Percentiles rank a stretch among this genome's conserved stretches.
phyloP scores from a whole-genome alignment of 2,113 vertebrate genomes.

The Hyaena hyaena region DNA sequence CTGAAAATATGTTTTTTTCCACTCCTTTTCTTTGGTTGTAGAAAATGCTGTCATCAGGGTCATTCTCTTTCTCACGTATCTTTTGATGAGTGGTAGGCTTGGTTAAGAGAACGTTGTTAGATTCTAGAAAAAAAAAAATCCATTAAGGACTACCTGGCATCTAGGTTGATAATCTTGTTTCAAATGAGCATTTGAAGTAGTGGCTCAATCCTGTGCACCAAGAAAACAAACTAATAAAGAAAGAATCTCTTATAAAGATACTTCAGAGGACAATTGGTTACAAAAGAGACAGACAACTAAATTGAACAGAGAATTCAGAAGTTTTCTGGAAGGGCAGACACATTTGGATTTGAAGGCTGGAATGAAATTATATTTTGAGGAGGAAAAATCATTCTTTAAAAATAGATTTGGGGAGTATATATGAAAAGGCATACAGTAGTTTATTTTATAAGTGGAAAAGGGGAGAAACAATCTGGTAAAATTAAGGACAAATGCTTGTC shows the following conservation, averaged over 20 bases:
- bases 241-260: background rate
- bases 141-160: no score
- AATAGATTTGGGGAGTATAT: background rate
- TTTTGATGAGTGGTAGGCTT: background rate
- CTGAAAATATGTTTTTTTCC: background rate
- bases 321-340: background rate
- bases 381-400: background rate
- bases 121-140: background rate
- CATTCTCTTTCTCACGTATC: background rate
- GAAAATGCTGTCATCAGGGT: background rate
- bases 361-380: background rate
- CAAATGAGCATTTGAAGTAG: background rate
- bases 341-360: background rate
- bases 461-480: background rate
- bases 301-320: background rate
- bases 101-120: background rate
- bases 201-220: background rate
- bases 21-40: background rate
- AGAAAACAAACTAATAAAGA: background rate
- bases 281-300: background rate
- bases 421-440: background rate
- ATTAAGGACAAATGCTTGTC: background rate
- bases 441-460: background rate
- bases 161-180: background rate
- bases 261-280: accelerated